phyloP scores from a whole-genome alignment of 2,113 vertebrate species.

The Saccopteryx leptura region DNA sequence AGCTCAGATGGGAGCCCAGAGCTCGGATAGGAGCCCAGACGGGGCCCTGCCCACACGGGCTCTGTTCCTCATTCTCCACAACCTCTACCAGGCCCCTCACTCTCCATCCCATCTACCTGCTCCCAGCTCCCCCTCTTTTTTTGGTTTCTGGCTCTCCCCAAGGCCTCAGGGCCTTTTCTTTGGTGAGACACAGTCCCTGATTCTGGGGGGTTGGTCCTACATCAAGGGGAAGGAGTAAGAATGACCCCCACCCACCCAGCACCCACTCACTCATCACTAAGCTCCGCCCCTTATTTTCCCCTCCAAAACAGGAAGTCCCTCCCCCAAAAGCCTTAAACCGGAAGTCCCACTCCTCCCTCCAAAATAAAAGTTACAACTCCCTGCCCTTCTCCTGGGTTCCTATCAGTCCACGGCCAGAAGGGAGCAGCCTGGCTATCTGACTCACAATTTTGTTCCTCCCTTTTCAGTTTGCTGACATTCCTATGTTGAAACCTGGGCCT shows the following conservation, averaged over 20 bases:
- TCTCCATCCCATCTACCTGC: background rate
- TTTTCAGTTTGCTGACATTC: constrained; percentile 42
- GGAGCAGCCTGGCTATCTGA: background rate
- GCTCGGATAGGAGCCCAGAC: background rate
- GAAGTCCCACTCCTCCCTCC: constrained; percentile 74
- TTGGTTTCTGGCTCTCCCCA: background rate
- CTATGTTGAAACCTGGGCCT: constrained; percentile 68
- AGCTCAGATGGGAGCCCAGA: background rate
- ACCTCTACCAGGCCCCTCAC: background rate
- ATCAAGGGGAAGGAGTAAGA: background rate
- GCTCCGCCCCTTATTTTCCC: background rate
- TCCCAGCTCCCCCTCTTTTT: background rate
- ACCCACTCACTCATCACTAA: constrained; percentile 13
- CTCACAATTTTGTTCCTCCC: constrained; percentile 43
- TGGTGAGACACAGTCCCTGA: background rate
- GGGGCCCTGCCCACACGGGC: background rate
- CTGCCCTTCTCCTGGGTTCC: background rate
- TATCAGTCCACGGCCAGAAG: constrained; percentile 49
- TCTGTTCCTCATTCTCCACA: background rate
- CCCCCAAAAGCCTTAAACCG: background rate
- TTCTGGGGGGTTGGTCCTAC: accelerated
- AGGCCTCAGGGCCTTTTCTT: background rate
- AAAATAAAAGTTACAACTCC: constrained; percentile 11
- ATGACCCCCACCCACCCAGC: background rate
- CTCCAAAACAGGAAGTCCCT: constrained; percentile 75